Conservation (phyloP, 2,888 invertebrate species). For the Hedya salicella region DNA sequence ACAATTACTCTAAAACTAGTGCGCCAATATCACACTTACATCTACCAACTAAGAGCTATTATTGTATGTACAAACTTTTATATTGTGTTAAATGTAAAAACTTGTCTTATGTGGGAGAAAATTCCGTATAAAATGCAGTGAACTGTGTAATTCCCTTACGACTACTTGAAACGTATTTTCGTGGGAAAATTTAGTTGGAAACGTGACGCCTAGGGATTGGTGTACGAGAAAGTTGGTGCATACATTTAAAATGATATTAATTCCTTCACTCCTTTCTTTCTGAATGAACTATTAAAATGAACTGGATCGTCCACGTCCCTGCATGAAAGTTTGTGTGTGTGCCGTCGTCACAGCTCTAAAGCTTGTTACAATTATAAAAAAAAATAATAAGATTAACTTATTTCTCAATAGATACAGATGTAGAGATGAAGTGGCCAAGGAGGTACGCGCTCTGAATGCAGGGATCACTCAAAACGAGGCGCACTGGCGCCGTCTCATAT, state of each 20-base stretch:
- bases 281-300: neutral
- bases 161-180: slow-evolving; percentile 1
- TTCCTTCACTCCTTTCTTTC: neutral
- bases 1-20: neutral
- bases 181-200: slow-evolving; percentile 8
- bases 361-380: too few relatives aligned
- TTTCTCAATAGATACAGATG: too few relatives aligned
- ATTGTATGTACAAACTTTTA: neutral
- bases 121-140: neutral
- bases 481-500: too few relatives aligned
- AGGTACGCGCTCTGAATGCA: too few relatives aligned
- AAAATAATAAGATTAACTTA: too few relatives aligned
- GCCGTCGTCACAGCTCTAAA: too few relatives aligned
- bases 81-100: neutral
- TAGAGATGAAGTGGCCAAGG: too few relatives aligned
- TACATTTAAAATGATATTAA: neutral
- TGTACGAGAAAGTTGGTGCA: slow-evolving; percentile 1
- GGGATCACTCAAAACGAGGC: too few relatives aligned
- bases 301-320: neutral
- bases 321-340: neutral
- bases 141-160: neutral
- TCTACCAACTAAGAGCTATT: neutral
- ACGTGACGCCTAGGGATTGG: slow-evolving; percentile 14
- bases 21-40: slow-evolving; percentile 1
- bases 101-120: neutral